phyloP scores from a whole-genome alignment of 2,888 invertebrate species.

The Pachymerium ferrugineum region DNA sequence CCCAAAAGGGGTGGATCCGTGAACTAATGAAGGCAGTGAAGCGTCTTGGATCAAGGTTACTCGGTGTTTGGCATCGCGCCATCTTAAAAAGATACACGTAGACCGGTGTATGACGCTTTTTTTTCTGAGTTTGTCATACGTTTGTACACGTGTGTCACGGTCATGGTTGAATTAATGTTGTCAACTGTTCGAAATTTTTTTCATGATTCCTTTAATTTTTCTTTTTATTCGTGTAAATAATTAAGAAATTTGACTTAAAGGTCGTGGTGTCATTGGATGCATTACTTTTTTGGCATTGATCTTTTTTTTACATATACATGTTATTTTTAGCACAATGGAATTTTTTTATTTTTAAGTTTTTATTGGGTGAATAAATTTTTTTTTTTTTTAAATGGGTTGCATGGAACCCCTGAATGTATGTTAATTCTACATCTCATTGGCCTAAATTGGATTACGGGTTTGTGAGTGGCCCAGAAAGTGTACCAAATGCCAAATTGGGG shows the following conservation, averaged over 20 bases:
- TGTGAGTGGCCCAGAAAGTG: background rate
- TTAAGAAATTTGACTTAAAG: no score
- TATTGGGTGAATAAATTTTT: background rate
- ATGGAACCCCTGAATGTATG: no score
- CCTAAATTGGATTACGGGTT: background rate
- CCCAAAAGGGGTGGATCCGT: background rate
- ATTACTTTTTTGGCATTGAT: background rate
- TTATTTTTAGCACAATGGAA: background rate
- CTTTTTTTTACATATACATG: background rate
- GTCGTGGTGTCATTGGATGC: no score
- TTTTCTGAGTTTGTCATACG: background rate
- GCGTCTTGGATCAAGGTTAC: conserved; percentile 13
- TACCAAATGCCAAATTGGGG: background rate
- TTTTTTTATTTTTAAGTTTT: background rate
- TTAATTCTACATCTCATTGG: background rate
- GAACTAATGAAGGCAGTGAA: background rate
- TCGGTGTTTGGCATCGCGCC: background rate
- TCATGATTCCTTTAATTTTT: no score
- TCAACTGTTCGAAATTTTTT: background rate
- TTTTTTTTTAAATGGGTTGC: background rate
- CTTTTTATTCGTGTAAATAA: no score
- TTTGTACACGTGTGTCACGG: background rate
- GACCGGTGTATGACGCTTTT: conserved; percentile 8
- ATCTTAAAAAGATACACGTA: conserved; percentile 18
- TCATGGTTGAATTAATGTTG: background rate